Evolutionary conservation across 2,888 invertebrate species (phyloP), one percentile per base, ranked within the genome.

Genomic region (Clusia tigrina): DNA sequence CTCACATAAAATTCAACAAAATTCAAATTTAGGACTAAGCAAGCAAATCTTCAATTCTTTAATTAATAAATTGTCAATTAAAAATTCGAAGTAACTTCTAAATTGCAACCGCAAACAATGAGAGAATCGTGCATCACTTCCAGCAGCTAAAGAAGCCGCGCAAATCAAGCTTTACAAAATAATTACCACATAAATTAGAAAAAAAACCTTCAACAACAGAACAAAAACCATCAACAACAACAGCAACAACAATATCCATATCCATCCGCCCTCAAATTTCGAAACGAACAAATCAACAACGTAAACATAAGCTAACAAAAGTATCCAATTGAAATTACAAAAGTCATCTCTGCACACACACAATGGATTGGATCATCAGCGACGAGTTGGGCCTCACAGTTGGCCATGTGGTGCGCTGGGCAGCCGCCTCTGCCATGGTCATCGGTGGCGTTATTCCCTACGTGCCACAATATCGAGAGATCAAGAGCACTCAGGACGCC

Each of bases 391-490:
- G 91, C 62, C 83, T 92, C 57, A 91, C 91, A 17, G 87, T 94
- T 68, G 89, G 91, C 58, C 90, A 92, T 78, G 83, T 94, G 65
- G 89, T 91, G 37, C 90, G 91, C 64, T 93, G 92, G 90, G 86
- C 89, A 61, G 92, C 93, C 71, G 92, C 93, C 66, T 89, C 90
- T 63, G 94, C 94, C 67, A 97, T 98, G 94, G 92, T 98, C 66
- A 89, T 97, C 74, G 98, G 98, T 60, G 98, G 98, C 72, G 91
- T 96, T 46, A 90, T 96, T 67, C 98, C 98, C 24, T 98, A 96
- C 80, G 92, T 98, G 74, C 98, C 98, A 38, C 98, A 98, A 80
- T 98, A 98, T 81, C 87, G 90, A 72, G 96, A 98, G 85, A 98
- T 99, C 66, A 91, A 89, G 81, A 89, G 87, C 74, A 92, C 93